Conservation (phyloP, 2,888 invertebrate species). For the Eurois occulta region DNA sequence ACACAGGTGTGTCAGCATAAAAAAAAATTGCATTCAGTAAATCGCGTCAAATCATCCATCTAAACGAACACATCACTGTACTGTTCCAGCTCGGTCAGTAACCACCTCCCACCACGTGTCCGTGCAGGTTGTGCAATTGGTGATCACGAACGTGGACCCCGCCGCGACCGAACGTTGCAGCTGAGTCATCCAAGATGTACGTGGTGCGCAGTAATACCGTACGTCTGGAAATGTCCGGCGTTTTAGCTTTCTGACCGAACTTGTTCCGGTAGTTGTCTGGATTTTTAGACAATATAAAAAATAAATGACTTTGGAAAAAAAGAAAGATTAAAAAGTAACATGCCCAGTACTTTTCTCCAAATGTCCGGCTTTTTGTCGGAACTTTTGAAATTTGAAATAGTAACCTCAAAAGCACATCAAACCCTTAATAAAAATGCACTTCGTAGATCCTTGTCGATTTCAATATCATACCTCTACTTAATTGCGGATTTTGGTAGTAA, state of each 20-base stretch:
- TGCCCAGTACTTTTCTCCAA: neutral
- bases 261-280: neutral
- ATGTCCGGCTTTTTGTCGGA: neutral
- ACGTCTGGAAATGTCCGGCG: neutral
- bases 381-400: neutral
- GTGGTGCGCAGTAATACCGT: slow-evolving; percentile 93
- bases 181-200: slow-evolving; percentile 96
- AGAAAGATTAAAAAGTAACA: neutral
- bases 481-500: neutral
- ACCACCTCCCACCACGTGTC: slow-evolving; percentile 99
- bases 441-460: neutral
- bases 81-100: slow-evolving; percentile 97
- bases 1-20: too few relatives aligned
- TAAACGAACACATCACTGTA: too few relatives aligned
- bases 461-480: neutral
- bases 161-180: slow-evolving; percentile 95
- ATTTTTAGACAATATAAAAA: neutral
- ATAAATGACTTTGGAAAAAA: too few relatives aligned
- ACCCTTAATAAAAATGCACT: neutral
- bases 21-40: too few relatives aligned
- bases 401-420: neutral
- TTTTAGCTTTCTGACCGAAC: neutral
- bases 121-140: slow-evolving; percentile 94
- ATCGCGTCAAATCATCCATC: too few relatives aligned
- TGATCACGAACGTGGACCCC: slow-evolving; percentile 98